phyloP scores from a whole-genome alignment of 53 echinoderm and acorn worm genomes.

The Henricia sp. region DNA sequence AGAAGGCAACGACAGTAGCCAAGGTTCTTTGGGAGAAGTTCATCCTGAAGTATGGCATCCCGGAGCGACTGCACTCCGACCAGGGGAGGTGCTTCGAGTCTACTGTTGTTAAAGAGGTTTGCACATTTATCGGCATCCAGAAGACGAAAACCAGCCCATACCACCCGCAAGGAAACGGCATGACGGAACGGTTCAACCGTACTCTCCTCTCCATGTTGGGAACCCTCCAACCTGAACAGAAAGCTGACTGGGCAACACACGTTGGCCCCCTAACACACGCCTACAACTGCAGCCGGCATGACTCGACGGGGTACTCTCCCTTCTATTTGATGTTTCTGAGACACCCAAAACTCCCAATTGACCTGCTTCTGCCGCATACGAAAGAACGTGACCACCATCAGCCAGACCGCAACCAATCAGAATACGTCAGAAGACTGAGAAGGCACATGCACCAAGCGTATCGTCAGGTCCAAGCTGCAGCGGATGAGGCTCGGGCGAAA shows the following conservation, averaged over 20 bases:
- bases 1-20: conserved; percentile 58
- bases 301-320: conserved; percentile 18
- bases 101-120: conserved; percentile 15
- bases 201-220: conserved; percentile 26
- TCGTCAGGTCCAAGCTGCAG: neutral
- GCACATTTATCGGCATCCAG: neutral
- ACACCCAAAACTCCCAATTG: neutral
- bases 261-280: neutral
- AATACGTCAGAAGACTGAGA: neutral
- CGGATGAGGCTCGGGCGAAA: neutral
- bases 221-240: conserved; percentile 13
- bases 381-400: neutral
- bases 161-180: conserved; percentile 52
- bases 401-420: neutral
- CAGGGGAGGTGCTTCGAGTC: conserved; percentile 61
- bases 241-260: conserved; percentile 14
- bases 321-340: conserved; percentile 31
- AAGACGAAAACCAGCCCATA: conserved; percentile 56
- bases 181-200: conserved; percentile 17
- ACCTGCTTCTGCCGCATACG: neutral
- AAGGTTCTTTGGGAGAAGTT: conserved; percentile 39
- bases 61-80: conserved; percentile 48
- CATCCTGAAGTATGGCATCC: conserved; percentile 23
- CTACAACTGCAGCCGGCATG: conserved; percentile 40
- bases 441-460: neutral